Evolutionary conservation across 2,113 vertebrate species (phyloP).

Genomic region (Hystrix cristata): DNA sequence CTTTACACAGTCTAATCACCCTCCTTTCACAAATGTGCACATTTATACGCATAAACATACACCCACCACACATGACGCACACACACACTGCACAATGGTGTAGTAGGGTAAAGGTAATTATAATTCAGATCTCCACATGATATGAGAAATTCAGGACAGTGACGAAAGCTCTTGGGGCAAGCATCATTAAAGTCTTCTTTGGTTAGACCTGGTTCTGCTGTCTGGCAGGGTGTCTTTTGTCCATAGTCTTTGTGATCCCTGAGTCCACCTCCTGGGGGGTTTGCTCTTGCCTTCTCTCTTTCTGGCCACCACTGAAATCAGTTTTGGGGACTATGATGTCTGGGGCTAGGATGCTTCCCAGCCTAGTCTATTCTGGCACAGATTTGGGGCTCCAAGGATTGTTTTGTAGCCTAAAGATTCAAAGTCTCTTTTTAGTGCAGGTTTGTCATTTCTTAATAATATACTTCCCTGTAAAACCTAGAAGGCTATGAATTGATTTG

Average conservation of each 20-base stretch:
- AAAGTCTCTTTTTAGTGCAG: slow-evolving; percentile 23
- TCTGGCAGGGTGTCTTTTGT: neutral
- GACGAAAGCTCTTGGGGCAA: neutral
- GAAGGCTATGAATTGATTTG: neutral
- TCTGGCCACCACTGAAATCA: neutral
- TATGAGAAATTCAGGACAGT: neutral
- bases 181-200: neutral
- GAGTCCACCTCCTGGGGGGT: neutral
- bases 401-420: neutral
- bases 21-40: neutral
- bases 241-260: neutral
- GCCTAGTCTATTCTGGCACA: neutral
- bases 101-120: neutral
- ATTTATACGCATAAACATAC: neutral
- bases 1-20: neutral
- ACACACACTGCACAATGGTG: neutral
- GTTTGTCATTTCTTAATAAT: slow-evolving; percentile 21
- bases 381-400: neutral
- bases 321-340: neutral
- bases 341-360: neutral
- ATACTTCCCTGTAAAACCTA: slow-evolving; percentile 37
- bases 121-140: slow-evolving; percentile 17
- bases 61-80: neutral
- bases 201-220: neutral
- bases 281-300: slow-evolving; percentile 23